Conservation (phyloP, 1,140 invertebrate genomes). For the Pinna nobilis region DNA sequence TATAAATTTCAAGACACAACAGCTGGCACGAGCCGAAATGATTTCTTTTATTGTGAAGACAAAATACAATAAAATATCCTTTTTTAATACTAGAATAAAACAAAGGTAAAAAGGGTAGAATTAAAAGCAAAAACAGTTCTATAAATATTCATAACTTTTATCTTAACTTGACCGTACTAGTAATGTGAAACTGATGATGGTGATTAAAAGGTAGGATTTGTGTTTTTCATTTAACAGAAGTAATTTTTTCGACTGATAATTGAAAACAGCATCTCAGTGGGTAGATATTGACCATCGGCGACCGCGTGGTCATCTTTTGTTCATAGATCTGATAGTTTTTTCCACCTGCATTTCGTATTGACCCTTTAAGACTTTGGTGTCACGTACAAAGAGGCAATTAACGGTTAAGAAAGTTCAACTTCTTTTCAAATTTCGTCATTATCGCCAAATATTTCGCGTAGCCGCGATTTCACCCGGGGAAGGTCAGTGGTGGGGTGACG, state of each 20-base stretch:
- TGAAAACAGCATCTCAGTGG: constrained; percentile 28
- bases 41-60: constrained; percentile 25
- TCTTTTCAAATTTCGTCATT: constrained; percentile 43
- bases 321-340: constrained; percentile 1
- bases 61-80: constrained; percentile 21
- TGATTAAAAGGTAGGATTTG: constrained; percentile 1
- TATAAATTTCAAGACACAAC: constrained; percentile 12
- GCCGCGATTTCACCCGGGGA: no score
- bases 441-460: constrained; percentile 23
- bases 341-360: constrained; percentile 35
- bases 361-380: constrained; percentile 29
- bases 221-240: constrained; percentile 11
- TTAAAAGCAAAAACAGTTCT: background rate
- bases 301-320: constrained; percentile 37
- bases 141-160: constrained; percentile 9
- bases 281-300: constrained; percentile 27
- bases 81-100: constrained; percentile 24
- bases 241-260: constrained; percentile 24
- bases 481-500: no score
- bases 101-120: constrained; percentile 10
- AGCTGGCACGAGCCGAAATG: constrained; percentile 19
- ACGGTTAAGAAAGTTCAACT: constrained; percentile 45
- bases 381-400: constrained; percentile 35
- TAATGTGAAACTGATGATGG: constrained; percentile 36
- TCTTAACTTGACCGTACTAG: constrained; percentile 6